Base-by-base conservation (phyloP, 2,113 vertebrate genomes). In the Saimiri boliviensis region DNA sequence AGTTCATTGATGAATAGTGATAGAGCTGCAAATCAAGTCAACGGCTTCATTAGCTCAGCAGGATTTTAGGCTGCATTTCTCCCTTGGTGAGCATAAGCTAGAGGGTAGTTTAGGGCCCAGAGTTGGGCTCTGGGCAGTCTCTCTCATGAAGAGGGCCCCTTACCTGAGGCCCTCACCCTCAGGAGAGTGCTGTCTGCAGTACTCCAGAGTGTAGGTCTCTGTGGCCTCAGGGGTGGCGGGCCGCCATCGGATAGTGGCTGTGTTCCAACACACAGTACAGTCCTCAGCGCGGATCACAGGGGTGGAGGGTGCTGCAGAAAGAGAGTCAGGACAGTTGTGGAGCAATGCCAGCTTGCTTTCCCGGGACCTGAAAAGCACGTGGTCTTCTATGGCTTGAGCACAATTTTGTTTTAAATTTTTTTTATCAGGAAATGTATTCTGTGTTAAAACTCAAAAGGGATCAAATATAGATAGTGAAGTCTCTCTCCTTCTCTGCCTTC, bases 131-230 rank as follows among this genome's bases (percentile, higher is more conserved):
- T 0, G 0, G 19, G 0, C 14, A 17, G 42, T 54, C 49, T 68
- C 2, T 17, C 66, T 14, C 7, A 0, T 0, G 20, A 60, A 80
- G 20, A 77, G 12, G 6, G 2, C 30, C 52, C 98, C 98, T 97
- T 96, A 99, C 99, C 99, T 99, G 96, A 99, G 99, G 21, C 99
- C 99, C 76, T 99, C 99, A n/a, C 99, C 99, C 93, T 99, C 99
- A 0, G 99, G 98, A 1, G 99, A 99, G 40, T 99, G 99, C 97
- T 99, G 99, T 86, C 99, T 99, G 97, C 99, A 99, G 97, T 99
- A 99, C 97, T 99, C 99, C 96, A 99, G 79, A 9, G 98, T 99
- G 97, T 99, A 99, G 95, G 98, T 99, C 58, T 99, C 99, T 0
- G 97, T 98, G 0, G 98, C 98, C 2, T 80, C 94, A 0, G 94